These are phyloP conservation scores for Halocynthia roretzi DNA, from an alignment of 23 tunicate species.

Conservation along the genomic window DNA sequence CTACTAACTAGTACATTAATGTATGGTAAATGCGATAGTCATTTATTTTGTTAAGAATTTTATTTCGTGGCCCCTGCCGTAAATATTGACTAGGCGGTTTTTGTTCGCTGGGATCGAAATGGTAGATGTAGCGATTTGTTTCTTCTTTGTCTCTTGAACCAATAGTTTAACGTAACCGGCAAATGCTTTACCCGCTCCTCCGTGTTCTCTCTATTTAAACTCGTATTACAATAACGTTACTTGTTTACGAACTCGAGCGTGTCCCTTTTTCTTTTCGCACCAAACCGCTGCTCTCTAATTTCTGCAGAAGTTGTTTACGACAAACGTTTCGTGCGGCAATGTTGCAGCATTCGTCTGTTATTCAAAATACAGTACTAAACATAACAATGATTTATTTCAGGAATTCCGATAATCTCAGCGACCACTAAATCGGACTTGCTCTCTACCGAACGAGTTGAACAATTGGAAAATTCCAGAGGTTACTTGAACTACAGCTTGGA, in stretches of 20 bases:
- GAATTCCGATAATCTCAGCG: conserved; percentile 70
- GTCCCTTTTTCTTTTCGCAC: conserved; percentile 12
- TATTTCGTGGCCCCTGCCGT: too few relatives aligned
- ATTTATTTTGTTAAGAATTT: too few relatives aligned
- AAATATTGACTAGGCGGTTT: neutral
- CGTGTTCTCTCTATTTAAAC: neutral
- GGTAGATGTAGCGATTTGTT: neutral
- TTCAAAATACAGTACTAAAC: neutral
- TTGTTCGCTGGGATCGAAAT: neutral
- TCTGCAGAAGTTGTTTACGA: conserved; percentile 21
- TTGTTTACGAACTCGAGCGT: conserved; percentile 16
- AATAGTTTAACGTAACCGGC: neutral
- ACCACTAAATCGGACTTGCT: conserved; percentile 71
- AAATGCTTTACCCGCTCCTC: neutral
- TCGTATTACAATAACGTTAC: conserved; percentile 8
- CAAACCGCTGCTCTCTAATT: neutral
- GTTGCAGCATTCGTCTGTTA: conserved; percentile 15
- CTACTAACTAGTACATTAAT: too few relatives aligned
- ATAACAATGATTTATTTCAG: conserved; percentile 49
- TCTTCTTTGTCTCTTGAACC: neutral
- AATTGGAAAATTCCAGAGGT: conserved; percentile 25
- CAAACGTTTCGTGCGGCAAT: neutral
- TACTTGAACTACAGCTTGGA: conserved; percentile 71
- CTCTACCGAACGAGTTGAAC: conserved; percentile 11
- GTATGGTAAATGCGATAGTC: too few relatives aligned